phyloP scores from a whole-genome alignment of 2,888 invertebrate genomes.

The Hirtodrosophila histrioides region DNA sequence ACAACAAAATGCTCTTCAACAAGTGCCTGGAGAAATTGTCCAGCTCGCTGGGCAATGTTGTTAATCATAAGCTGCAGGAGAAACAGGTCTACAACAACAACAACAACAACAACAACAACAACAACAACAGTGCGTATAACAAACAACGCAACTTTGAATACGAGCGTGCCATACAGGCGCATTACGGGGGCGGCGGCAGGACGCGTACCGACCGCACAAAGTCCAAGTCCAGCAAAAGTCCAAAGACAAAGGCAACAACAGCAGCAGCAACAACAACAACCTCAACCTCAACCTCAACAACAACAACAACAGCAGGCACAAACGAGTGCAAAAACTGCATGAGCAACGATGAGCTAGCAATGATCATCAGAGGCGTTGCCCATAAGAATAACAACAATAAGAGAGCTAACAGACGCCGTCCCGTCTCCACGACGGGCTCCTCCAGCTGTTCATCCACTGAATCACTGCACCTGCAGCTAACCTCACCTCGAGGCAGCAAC shows the following conservation, averaged over 20 bases:
- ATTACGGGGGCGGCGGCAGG: slow-evolving; percentile 59
- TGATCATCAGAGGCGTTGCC: slow-evolving; percentile 64
- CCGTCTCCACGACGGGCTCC: slow-evolving; percentile 43
- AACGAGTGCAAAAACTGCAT: slow-evolving; percentile 57
- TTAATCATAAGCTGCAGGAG: slow-evolving; percentile 72
- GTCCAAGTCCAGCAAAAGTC: slow-evolving; percentile 35
- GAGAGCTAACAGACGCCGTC: slow-evolving; percentile 31
- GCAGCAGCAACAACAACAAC: slow-evolving; percentile 15
- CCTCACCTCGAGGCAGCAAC: slow-evolving; percentile 42
- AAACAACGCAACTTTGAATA: slow-evolving; percentile 77
- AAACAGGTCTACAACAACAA: slow-evolving; percentile 69
- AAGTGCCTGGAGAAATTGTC: slow-evolving; percentile 83
- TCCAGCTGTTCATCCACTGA: slow-evolving; percentile 73
- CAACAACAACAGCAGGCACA: not conserved
- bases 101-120: slow-evolving; percentile 38
- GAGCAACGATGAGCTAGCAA: slow-evolving; percentile 72
- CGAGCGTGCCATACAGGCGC: slow-evolving; percentile 78
- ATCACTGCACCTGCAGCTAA: slow-evolving; percentile 58
- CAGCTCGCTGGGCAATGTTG: slow-evolving; percentile 75
- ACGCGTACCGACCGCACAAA: slow-evolving; percentile 23
- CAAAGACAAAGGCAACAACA: slow-evolving; percentile 42
- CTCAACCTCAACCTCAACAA: too few relatives aligned
- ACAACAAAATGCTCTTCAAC: slow-evolving; percentile 81
- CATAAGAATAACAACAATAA: slow-evolving; percentile 29
- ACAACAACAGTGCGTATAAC: slow-evolving; percentile 43